Evolutionary conservation across 2,888 invertebrate species (phyloP), one percentile per base, ranked within the genome.

Genomic region (Cephalotes varians): DNA sequence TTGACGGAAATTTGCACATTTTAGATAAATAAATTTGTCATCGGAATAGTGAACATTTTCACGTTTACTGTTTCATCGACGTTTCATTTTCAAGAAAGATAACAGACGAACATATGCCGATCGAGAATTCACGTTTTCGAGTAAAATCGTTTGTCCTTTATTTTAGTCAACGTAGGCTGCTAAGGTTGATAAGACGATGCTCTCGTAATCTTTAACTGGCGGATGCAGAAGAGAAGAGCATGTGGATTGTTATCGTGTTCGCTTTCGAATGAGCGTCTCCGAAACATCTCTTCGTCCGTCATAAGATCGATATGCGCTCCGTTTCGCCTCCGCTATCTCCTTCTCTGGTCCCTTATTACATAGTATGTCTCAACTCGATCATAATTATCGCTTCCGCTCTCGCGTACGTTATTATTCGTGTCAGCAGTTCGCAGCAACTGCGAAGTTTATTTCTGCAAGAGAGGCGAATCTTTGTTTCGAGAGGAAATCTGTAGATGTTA

Each of bases 191-290:
- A 72, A 60, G 67, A 7, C 18, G 79, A 40, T 58, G 85, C 37
- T 76, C 76, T 44, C 67, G 88, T 86, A 85, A 90, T 85, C 87
- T 89, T 89, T 86, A 74, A 74, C 73, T 76, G 31, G 28, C n/a
- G 51, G 44, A 54, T 60, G 54, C 65, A 73, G 81, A 54, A 80
- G 56, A 58, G 51, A 21, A 77, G 67, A 56, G 49, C 51, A 44
- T 60, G 62, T 56, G 81, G 74, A 81, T 83, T 79, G 76, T 79
- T 80, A 80, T 79, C 83, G 71, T 83, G 58, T 34, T 47, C 69
- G n/a, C 37, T 77, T 49, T 21, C 18, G 58, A 82, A 73, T 54
- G n/a, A n/a, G 12, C 69, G 60, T 56, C 40, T n/a, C 71, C 79
- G 64, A 72, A 83, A 58, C 51, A 49, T 47, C 54, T 18, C 49